A percentile compares a stretch with the other conserved stretches of the same genome.
Evolutionary conservation across 2,888 invertebrate genomes (phyloP).

Genomic region (Coenonympha arcania): DNA sequence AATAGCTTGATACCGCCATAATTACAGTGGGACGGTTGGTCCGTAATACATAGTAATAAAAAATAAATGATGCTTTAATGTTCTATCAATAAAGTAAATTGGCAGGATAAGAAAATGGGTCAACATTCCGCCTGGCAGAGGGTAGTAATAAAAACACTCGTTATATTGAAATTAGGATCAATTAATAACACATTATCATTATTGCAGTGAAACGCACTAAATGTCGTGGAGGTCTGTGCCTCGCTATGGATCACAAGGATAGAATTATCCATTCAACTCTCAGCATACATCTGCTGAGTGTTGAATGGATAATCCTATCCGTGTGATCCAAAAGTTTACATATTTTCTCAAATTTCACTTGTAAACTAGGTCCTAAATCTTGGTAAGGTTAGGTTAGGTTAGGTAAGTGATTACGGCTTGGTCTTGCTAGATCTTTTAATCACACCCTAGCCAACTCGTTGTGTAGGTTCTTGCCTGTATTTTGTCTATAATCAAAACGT

Average conservation of each 20-base stretch:
- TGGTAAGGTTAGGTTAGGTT: no score
- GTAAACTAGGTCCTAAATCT: no score
- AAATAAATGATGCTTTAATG: conserved; percentile 67
- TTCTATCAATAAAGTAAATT: conserved; percentile 70
- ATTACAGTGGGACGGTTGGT: conserved; percentile 61
- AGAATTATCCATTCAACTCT: no score
- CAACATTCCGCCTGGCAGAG: conserved; percentile 45
- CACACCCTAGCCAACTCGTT: neutral
- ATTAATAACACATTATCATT: conserved; percentile 13
- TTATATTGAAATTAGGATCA: conserved; percentile 18
- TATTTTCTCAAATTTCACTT: no score
- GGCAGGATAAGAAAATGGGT: conserved; percentile 66
- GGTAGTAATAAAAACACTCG: conserved; percentile 31
- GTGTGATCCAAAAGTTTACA: no score
- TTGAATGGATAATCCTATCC: no score
- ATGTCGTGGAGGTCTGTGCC: no score
- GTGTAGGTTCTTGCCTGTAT: neutral
- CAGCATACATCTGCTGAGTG: no score
- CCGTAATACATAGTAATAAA: conserved; percentile 60
- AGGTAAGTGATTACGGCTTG: no score
- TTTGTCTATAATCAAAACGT: neutral
- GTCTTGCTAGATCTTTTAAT: no score
- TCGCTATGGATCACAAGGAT: no score
- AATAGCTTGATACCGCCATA: conserved; percentile 62
- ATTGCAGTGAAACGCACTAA: no score